These are phyloP conservation scores for Cacoxenus indagator DNA, from an alignment of 2,888 invertebrate species.

Conservation along the genomic window DNA sequence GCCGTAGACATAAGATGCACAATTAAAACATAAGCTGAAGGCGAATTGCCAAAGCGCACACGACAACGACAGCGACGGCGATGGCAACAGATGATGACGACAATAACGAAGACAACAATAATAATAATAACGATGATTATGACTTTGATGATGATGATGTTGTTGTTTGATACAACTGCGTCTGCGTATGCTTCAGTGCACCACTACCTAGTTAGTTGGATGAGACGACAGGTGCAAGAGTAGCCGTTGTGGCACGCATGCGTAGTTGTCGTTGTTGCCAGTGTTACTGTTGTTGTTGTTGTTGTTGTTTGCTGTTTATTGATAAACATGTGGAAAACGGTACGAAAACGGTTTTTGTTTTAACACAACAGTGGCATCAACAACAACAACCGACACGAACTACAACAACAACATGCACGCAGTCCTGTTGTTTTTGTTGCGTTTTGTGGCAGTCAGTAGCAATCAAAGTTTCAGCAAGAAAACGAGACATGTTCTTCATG, in stretches of 20 bases:
- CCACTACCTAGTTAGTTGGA: too few species aligned
- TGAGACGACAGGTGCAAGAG: background rate
- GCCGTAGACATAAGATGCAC: constrained; percentile 43
- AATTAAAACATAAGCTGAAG: constrained; percentile 60
- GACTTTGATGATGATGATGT: background rate
- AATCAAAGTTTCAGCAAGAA: background rate
- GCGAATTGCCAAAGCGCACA: constrained; percentile 37
- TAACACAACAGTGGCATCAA: constrained; percentile 26
- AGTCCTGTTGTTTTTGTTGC: background rate
- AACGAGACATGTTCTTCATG: constrained; percentile 52
- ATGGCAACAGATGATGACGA: background rate
- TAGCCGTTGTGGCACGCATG: constrained; percentile 49
- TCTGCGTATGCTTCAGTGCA: background rate
- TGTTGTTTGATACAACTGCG: background rate
- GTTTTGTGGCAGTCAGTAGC: constrained; percentile 19
- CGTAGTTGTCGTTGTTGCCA: constrained; percentile 40
- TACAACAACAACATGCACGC: constrained; percentile 51
- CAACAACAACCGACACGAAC: constrained; percentile 44
- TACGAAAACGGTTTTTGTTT: constrained; percentile 43
- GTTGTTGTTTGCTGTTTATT: too few species aligned
- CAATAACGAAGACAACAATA: constrained; percentile 19
- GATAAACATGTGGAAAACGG: constrained; percentile 43
- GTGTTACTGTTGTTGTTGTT: too few species aligned
- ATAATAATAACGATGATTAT: background rate
- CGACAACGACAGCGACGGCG: background rate